phyloP scores from a whole-genome alignment of 2,113 vertebrate species.

The Pteronura brasiliensis region DNA sequence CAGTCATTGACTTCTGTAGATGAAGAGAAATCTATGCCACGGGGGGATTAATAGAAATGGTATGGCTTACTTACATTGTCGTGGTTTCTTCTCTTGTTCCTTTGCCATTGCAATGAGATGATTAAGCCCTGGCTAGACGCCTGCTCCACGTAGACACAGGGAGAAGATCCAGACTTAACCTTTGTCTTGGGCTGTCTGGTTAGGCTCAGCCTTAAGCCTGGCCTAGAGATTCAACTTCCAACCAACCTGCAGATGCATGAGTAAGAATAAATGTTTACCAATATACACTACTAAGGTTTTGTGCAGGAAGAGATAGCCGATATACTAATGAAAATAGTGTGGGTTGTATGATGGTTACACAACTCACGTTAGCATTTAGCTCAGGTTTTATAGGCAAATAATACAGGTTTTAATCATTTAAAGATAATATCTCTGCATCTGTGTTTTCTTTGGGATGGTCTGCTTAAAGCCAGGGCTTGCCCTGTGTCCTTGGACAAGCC shows the following conservation, averaged over 20 bases:
- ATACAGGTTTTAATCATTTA: neutral
- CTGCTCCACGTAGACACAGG: neutral
- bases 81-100: neutral
- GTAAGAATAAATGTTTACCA: neutral
- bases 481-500: neutral
- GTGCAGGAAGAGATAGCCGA: neutral
- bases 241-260: neutral
- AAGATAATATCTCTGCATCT: neutral
- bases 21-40: neutral
- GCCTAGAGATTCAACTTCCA: neutral
- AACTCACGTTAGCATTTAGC: neutral
- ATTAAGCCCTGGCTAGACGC: neutral
- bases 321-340: too few species aligned
- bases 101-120: neutral
- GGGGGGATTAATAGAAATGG: neutral
- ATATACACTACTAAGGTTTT: neutral
- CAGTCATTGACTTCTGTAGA: neutral
- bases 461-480: neutral
- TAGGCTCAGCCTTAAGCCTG: neutral
- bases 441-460: neutral
- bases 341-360: too few species aligned
- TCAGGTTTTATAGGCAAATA: neutral
- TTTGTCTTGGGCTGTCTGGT: neutral
- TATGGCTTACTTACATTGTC: fast-evolving
- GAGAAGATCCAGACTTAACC: neutral